Evolutionary conservation across 2,888 invertebrate genomes (phyloP), one percentile per base, ranked within the genome.

Genomic region (Formica aserva): DNA sequence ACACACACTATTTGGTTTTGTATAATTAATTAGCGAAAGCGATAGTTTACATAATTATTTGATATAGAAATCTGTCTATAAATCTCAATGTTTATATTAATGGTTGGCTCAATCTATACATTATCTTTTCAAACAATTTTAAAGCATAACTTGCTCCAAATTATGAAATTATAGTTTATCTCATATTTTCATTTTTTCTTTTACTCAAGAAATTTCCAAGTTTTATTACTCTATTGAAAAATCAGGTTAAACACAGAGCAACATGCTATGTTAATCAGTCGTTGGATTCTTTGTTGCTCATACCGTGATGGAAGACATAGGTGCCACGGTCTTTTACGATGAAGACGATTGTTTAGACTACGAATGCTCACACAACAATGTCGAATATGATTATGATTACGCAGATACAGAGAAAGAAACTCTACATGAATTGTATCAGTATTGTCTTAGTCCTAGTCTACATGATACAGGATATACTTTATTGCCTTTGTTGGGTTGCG

Each of bases 361-460:
- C 55, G 92, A 91, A 15, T 90, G 91, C 80, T 77, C 90, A 41
- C 91, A 71, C 52, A 77, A 90, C 65, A 89, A 92, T n/a, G 87
- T 91, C 57, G 94, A 94, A 72, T 94, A 94, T 78, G 94, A 94
- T 55, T 94, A 92, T 52, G 91, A 92, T 76, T 87, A 91, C 57
- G 92, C 91, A 18, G 90, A 93, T 69, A 66, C 77, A 4, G 89
- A 91, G 18, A 87, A 82, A 67, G 94, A 94, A 87, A 92, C 90
- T 15, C 65, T 94, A 38, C 18, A 83, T 1, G 93, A 94, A 81
- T 80, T 94, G 18, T 94, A 93, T 67, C 84, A 93, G 26, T 91
- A 93, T 86, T 94, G 94, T 85, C 88, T 94, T 45, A 76, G 71
- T 18, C 94, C 94, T 15, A 94, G 93, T 62, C 52, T 94, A 65